Percentiles rank a stretch among this genome's conserved stretches.
These are phyloP conservation scores for Crematogaster levior DNA, from an alignment of 2,888 invertebrate species.

Conservation along the genomic window DNA sequence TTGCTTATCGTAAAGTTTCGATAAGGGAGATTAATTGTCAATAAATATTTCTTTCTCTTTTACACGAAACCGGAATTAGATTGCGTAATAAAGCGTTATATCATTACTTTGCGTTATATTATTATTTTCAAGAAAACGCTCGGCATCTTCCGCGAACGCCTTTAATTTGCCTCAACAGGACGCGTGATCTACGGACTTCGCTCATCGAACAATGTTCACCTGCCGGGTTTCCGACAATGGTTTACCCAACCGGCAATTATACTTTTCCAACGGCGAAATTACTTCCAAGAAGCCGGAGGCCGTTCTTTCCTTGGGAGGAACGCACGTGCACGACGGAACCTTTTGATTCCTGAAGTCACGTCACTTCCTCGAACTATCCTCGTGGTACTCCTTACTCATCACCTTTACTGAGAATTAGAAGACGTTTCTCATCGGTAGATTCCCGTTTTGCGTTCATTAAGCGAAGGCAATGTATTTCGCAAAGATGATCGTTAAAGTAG, in stretches of 20 bases:
- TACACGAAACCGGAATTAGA: neutral
- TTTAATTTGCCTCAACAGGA: neutral
- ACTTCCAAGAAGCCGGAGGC: conserved; percentile 29
- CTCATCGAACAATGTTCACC: conserved; percentile 27
- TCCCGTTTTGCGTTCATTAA: neutral
- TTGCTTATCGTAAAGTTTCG: neutral
- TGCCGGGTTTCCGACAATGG: conserved; percentile 14
- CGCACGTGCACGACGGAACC: neutral
- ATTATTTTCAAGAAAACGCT: neutral
- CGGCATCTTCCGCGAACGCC: neutral
- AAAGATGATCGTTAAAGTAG: neutral
- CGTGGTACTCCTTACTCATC: neutral
- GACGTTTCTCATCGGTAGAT: neutral
- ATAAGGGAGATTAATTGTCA: neutral
- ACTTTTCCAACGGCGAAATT: conserved; percentile 40
- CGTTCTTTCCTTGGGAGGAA: conserved; percentile 17
- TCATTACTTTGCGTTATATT: neutral
- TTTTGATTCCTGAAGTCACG: conserved; percentile 34
- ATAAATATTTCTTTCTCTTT: neutral
- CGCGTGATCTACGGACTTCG: conserved; percentile 8
- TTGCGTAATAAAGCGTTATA: neutral
- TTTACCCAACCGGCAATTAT: conserved; percentile 37
- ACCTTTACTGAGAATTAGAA: conserved; percentile 8
- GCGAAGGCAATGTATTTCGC: neutral
- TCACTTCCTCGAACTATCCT: conserved; percentile 21